Evolutionary conservation across 2,888 invertebrate species (phyloP).

Genomic region (Melinaea marsaeus): DNA sequence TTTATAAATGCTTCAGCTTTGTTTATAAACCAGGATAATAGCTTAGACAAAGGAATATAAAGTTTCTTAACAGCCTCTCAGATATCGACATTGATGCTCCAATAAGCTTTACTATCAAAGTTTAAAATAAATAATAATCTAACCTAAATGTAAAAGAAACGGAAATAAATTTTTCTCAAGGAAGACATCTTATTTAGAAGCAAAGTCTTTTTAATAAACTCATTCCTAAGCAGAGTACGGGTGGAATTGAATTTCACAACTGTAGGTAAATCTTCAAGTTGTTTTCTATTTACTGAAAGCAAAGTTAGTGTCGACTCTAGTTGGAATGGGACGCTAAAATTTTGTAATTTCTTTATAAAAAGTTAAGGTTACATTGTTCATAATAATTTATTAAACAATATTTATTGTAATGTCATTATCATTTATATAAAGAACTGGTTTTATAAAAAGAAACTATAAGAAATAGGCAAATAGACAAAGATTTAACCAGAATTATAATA

Average conservation of each 20-base stretch:
- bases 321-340: constrained; percentile 2
- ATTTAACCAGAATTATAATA: too few species aligned
- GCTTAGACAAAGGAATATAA: neutral
- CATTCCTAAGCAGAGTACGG: constrained; percentile 16
- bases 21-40: neutral
- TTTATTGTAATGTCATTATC: too few species aligned
- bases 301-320: constrained; percentile 24
- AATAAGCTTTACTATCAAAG: neutral
- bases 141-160: neutral
- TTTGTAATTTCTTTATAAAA: neutral
- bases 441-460: too few species aligned
- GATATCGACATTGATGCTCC: neutral
- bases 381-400: neutral
- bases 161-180: constrained; percentile 3
- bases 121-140: constrained; percentile 1
- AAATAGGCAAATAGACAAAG: too few species aligned
- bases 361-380: neutral
- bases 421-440: too few species aligned
- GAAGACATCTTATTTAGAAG: constrained; percentile 11
- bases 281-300: constrained; percentile 34
- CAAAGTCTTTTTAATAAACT: constrained; percentile 16
- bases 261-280: constrained; percentile 30
- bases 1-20: too few species aligned
- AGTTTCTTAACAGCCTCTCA: neutral
- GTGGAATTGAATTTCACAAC: constrained; percentile 24